Evolutionary conservation across 2,113 vertebrate genomes (phyloP), one percentile per base, ranked within the genome.

Genomic region (Brachionichthys hirsutus): DNA sequence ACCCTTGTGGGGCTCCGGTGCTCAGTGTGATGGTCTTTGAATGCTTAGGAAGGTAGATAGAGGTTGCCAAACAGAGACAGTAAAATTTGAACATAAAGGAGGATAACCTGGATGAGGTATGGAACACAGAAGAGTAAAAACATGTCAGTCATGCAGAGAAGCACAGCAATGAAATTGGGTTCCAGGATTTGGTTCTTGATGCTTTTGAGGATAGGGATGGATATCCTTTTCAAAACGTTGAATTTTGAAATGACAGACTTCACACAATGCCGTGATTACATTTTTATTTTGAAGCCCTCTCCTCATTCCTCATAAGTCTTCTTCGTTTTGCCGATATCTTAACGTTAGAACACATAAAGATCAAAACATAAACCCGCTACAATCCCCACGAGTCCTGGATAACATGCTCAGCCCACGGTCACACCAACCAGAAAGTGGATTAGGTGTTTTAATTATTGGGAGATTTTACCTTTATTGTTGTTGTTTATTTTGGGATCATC

Each of bases 401-500:
- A 83, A 86, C 82, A 76, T 36, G 62, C 80, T 75, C 77, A 76
- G 78, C 82, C 84, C 84, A 86, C 80, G 84, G 74, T 75, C 85
- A 77, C 82, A 58, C 60, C 65, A 74, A 84, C 62, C 81, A 81
- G 81, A 79, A 87, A 84, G 75, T 87, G 85, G 87, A 88, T 87
- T 85, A 88, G 73, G 60, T 53, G 24, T 76, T 86, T 85, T 80
- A 88, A 87, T 84, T 88, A 85, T 80, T 75, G 77, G 77, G 77
- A 87, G 81, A 84, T 87, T 84, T 85, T 1, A 53, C 74, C 60
- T 51, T 55, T 55, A 20, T 73, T 20, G 72, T 78, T 58, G 69
- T 81, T 70, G 80, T 86, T 83, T 86, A 88, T 88, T 88, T 83
- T 65, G 54, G 82, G 82, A 80, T 83, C 78, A 88, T 86, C 77